Base-by-base conservation (phyloP, 2,797 vertebrate species). In the Clarias pachynema region DNA sequence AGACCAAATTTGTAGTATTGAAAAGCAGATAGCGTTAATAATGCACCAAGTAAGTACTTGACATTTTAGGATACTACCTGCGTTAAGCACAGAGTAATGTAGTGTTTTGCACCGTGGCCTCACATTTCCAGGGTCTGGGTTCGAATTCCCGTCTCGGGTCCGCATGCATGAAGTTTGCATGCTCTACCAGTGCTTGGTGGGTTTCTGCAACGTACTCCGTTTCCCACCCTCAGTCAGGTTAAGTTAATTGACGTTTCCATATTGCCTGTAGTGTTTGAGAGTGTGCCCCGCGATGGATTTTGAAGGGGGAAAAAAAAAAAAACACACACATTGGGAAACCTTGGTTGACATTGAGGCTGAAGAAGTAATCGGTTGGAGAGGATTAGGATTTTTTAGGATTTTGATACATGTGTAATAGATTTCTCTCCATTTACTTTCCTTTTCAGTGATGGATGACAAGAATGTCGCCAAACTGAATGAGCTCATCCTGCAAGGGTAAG, bases 401-500 rank as follows among this genome's bases (percentile, higher is more conserved):
- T 12, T 63, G 40, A 26, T 24, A 77, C 49, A 57, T 69, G 18
- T 69, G 73, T 85, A 89, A 86, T 57, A 79, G 3, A 16, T 83
- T 77, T 4, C 4, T 44, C 26, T 34, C 63, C 5, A 31, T 56
- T 62, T 79, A 31, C 93, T 82, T 94, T 88, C 40, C 18, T 88
- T 86, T 83, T 87, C 94, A 99, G 98, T 99, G 93, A 98, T 99
- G 98, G 98, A 99, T 86, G 98, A 99, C 92, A 99, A 99, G 94
- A 99, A 99, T 0, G 97, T 98, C 78, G 91, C 96, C 26, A 99
- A 98, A 92, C 94, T 99, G 88, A 99, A 99, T 4, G 98, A 99
- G 86, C 97, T 99, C 86, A 99, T 99, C 91, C 97, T 99, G 88
- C 96, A 96, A 0, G 98, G 98, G 98, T 99, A 95, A 96, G 86